Evolutionary conservation across 2,888 invertebrate species (phyloP).

Genomic region (Falcaria lacertinaria): DNA sequence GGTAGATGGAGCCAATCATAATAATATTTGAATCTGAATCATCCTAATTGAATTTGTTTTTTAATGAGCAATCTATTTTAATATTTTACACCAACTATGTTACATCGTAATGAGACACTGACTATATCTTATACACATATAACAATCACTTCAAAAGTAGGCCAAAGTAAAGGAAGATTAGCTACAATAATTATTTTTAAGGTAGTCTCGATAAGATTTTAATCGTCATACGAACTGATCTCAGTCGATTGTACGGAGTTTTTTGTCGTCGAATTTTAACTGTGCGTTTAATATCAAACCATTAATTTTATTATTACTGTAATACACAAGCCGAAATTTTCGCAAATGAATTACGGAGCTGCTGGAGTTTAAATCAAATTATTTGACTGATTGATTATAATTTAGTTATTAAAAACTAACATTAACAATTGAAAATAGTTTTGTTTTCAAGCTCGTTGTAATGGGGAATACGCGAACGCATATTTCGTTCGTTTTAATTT

Average conservation of each 20-base stretch:
- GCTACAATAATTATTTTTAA: not conserved
- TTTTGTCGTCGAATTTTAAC: conserved; percentile 23
- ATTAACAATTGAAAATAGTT: too few species aligned
- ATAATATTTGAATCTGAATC: too few species aligned
- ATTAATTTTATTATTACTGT: not conserved
- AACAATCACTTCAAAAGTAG: not conserved
- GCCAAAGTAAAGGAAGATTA: not conserved
- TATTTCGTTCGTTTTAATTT: too few species aligned
- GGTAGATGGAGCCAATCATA: too few species aligned
- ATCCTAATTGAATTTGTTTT: too few species aligned
- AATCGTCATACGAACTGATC: conserved; percentile 38
- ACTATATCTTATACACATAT: not conserved
- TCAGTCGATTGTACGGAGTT: conserved; percentile 42
- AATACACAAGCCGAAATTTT: too few species aligned
- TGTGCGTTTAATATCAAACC: conserved; percentile 7
- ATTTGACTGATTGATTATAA: conserved; percentile 26
- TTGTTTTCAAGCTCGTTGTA: too few species aligned
- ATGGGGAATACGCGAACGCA: too few species aligned
- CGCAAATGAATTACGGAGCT: too few species aligned
- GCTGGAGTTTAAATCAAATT: conserved; percentile 14
- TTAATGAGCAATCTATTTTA: too few species aligned
- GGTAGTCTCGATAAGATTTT: conserved; percentile 23
- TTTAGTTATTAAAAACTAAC: conserved; percentile 10
- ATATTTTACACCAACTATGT: not conserved
- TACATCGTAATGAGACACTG: not conserved